Percentiles rank a stretch among this genome's conserved stretches.
phyloP scores from a whole-genome alignment of 2,888 invertebrate species.

The Pecten maximus region DNA sequence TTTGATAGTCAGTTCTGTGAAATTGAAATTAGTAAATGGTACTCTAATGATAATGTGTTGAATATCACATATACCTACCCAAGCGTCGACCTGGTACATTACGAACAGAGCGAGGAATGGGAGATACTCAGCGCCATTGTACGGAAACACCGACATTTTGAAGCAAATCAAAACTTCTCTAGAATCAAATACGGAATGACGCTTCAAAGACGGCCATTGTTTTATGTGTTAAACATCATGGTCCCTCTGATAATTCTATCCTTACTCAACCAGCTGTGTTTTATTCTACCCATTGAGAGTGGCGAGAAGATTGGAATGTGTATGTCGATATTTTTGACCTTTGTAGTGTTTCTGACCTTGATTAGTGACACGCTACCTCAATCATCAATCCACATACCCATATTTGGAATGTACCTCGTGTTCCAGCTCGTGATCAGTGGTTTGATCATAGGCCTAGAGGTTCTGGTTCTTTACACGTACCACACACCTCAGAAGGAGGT shows the following conservation, averaged over 20 bases:
- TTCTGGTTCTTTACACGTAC: conserved; percentile 54
- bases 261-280: conserved; percentile 54
- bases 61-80: conserved; percentile 50
- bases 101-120: conserved; percentile 55
- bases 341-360: conserved; percentile 55
- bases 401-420: conserved; percentile 54
- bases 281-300: conserved; percentile 52
- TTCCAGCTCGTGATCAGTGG: conserved; percentile 56
- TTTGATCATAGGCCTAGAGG: conserved; percentile 52
- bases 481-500: conserved; percentile 43
- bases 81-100: conserved; percentile 52
- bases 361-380: conserved; percentile 56
- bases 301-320: conserved; percentile 55
- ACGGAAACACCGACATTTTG: conserved; percentile 44
- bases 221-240: conserved; percentile 54
- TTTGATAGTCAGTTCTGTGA: conserved; percentile 55
- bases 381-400: conserved; percentile 53
- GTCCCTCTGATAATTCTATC: conserved; percentile 53
- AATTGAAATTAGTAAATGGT: conserved; percentile 55
- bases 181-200: conserved; percentile 52
- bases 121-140: conserved; percentile 49
- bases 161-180: conserved; percentile 50
- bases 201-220: conserved; percentile 47
- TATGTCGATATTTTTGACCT: conserved; percentile 56
- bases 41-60: conserved; percentile 46